These are phyloP conservation scores for Lepidurus apus DNA, from an alignment of 1,140 invertebrate species.

Conservation along the genomic window DNA sequence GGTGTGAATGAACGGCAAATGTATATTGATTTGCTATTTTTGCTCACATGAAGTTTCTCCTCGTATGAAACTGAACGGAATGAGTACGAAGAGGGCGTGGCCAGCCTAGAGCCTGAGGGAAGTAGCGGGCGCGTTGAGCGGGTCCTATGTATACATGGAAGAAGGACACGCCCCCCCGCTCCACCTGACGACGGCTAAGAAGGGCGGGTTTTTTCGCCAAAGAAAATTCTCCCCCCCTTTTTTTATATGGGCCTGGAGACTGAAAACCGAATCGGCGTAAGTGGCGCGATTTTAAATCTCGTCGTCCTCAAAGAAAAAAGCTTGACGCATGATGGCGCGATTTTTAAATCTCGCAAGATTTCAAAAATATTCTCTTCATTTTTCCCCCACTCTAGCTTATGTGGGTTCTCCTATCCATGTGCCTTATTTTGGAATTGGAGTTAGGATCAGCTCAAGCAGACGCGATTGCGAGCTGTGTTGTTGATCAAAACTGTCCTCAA, in stretches of 20 bases:
- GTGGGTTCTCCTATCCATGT: too few species aligned
- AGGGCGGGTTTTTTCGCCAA: neutral
- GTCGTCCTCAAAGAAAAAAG: too few species aligned
- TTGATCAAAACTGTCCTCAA: neutral
- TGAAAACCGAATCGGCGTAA: neutral
- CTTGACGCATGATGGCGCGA: too few species aligned
- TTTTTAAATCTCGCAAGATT: too few species aligned
- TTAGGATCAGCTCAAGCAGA: too few species aligned
- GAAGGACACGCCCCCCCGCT: neutral
- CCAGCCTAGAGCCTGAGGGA: conserved; percentile 10
- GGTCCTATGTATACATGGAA: neutral
- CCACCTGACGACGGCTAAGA: conserved; percentile 1
- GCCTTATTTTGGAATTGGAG: too few species aligned
- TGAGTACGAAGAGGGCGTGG: neutral
- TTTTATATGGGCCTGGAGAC: neutral
- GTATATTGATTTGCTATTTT: neutral
- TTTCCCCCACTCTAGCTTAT: too few species aligned
- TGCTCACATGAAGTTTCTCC: neutral
- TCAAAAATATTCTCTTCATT: too few species aligned
- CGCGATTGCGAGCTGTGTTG: neutral
- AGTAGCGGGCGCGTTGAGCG: conserved; percentile 3
- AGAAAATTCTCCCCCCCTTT: neutral
- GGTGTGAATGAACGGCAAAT: neutral
- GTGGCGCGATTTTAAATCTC: too few species aligned
- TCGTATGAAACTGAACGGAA: neutral